Evolutionary conservation across 1,140 invertebrate genomes (phyloP).

Genomic region (Drosophila bocki): DNA sequence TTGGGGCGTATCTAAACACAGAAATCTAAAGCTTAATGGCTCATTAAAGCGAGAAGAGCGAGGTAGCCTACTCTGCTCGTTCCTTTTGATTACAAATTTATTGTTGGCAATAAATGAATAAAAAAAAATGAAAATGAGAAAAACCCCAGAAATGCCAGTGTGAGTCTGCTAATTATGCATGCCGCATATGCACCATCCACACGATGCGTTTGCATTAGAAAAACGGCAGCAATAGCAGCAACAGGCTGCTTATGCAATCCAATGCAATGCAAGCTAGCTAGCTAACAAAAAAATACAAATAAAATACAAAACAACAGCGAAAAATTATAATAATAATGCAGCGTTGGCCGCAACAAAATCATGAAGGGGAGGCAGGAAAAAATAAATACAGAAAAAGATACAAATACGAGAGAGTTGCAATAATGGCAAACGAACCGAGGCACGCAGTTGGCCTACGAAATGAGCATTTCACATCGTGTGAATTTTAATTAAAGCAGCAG

Average conservation of each 20-base stretch:
- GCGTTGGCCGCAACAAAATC: slow-evolving; percentile 40
- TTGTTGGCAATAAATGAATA: slow-evolving; percentile 74
- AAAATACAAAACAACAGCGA: slow-evolving; percentile 65
- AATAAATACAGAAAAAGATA: slow-evolving; percentile 55
- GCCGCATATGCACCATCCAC: slow-evolving; percentile 64
- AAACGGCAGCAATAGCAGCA: slow-evolving; percentile 67
- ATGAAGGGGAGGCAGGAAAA: slow-evolving; percentile 37
- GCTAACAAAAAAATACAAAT: slow-evolving; percentile 31
- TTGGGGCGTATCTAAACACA: slow-evolving; percentile 75
- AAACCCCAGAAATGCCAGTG: slow-evolving; percentile 49
- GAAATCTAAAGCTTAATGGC: slow-evolving; percentile 82
- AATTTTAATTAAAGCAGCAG: slow-evolving; percentile 73
- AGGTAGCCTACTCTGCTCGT: not conserved
- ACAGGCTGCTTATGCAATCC: slow-evolving; percentile 73
- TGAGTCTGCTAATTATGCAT: slow-evolving; percentile 77
- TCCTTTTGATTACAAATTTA: slow-evolving; percentile 77
- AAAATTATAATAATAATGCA: slow-evolving; percentile 77
- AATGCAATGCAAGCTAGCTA: slow-evolving; percentile 42
- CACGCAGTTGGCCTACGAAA: slow-evolving; percentile 79
- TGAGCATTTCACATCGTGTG: slow-evolving; percentile 80
- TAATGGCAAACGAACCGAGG: slow-evolving; percentile 62
- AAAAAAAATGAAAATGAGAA: slow-evolving; percentile 54
- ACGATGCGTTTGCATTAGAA: slow-evolving; percentile 60
- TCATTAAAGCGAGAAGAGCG: slow-evolving; percentile 63
- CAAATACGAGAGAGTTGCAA: slow-evolving; percentile 58